Evolutionary conservation across 2,888 invertebrate species (phyloP), one percentile per base, ranked within the genome.

Genomic region (Sepiola atlantica): DNA sequence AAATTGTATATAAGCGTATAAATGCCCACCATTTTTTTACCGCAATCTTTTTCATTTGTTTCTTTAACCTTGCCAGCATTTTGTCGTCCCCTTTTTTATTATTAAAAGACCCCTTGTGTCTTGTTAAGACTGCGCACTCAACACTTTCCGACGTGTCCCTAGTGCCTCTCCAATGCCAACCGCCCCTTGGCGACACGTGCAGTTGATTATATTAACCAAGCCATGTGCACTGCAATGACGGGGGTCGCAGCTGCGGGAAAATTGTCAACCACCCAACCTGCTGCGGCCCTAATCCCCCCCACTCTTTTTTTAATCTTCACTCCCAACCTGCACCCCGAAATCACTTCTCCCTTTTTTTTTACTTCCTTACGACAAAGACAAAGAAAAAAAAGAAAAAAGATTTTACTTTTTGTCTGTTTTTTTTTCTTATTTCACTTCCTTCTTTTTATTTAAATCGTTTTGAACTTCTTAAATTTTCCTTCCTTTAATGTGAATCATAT

Each of bases 101-200:
- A 45, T 45, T n/a, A 77, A 28, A 77, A 28, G 77, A 77, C 77
- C 77, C n/a, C 77, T 77, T 77, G 77, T 77, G 77, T n/a, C 77
- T 77, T 77, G 77, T 28, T 77, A 77, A 45, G n/a, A 77, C 77
- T 77, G 28, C 28, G 77, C n/a, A 77, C 77, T 77, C 77, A n/a
- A 77, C 77, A 77, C 77, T n/a, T 77, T 77, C n/a, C 77, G 77
- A 77, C n/a, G n/a, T 77, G 77, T 77, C 77, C 77, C 77, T n/a
- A 77, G n/a, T 77, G 77, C 77, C 77, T n/a, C n/a, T 10, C 77
- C 28, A n/a, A n/a, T 77, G 28, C 77, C n/a, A 77, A n/a, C n/a
- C 77, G 77, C 77, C 77, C 24, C 77, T n/a, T 77, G 77, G n/a
- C 77, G n/a, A 77, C 77, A 77, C 77, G 77, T 77, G 77, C 77